phyloP scores from a whole-genome alignment of 2,797 vertebrate genomes.

The Oryzias dopingdopingensis region DNA sequence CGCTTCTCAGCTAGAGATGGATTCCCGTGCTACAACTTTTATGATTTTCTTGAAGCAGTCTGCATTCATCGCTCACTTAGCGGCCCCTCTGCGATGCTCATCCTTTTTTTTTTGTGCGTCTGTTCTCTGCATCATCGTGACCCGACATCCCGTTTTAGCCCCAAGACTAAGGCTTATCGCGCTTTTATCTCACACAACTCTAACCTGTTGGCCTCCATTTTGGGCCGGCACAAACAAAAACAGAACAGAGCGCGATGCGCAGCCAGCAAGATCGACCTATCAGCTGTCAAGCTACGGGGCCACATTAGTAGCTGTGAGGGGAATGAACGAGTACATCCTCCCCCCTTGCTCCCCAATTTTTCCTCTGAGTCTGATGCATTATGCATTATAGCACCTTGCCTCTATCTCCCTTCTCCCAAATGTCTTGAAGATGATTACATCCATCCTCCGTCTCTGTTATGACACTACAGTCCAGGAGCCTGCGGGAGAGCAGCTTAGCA shows the following conservation, averaged over 20 bases:
- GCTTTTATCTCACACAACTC: not conserved
- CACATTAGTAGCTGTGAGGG: slow-evolving; percentile 45
- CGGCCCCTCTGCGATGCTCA: not conserved
- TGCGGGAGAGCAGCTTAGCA: not conserved
- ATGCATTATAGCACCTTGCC: slow-evolving; percentile 37
- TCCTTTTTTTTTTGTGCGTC: not conserved
- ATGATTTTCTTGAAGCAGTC: slow-evolving; percentile 36
- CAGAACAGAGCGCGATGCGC: slow-evolving; percentile 23
- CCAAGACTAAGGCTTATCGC: not conserved
- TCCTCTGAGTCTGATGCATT: slow-evolving; percentile 46
- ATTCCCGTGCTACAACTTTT: slow-evolving; percentile 57
- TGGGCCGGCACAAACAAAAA: slow-evolving; percentile 15
- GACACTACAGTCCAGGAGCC: slow-evolving; percentile 1
- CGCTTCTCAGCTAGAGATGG: slow-evolving; percentile 60
- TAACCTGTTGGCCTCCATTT: slow-evolving; percentile 1
- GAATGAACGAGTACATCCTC: slow-evolving; percentile 46
- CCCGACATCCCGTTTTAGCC: not conserved
- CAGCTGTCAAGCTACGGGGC: slow-evolving; percentile 51
- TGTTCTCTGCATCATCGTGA: slow-evolving; percentile 1
- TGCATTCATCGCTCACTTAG: slow-evolving; percentile 26
- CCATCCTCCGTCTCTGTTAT: slow-evolving; percentile 20
- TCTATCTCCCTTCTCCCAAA: slow-evolving; percentile 50
- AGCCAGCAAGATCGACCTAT: slow-evolving; percentile 32
- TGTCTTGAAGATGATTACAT: slow-evolving; percentile 46
- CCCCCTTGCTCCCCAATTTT: slow-evolving; percentile 40